Percentiles rank a stretch among this genome's conserved stretches.
Evolutionary conservation across 2,888 invertebrate genomes (phyloP).

Genomic region (Watsonalla binaria): DNA sequence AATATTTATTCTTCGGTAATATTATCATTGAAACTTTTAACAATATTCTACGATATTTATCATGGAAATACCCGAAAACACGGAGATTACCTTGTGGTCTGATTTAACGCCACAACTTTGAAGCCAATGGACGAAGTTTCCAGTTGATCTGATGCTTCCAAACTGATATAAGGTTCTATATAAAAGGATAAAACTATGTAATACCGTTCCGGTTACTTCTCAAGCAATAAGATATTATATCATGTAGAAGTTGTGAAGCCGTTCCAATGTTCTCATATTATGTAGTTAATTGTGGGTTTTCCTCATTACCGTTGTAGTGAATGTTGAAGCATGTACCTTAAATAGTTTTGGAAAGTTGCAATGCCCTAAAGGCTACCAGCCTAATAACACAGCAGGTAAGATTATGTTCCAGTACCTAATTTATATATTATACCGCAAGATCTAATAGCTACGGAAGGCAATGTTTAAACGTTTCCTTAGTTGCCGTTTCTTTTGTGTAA

Average conservation of each 20-base stretch:
- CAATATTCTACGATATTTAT: background rate
- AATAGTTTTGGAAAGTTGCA: constrained; percentile 15
- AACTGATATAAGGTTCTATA: constrained; percentile 37
- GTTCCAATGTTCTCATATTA: background rate
- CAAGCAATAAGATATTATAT: background rate
- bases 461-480: constrained; percentile 52
- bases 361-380: constrained; percentile 30
- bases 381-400: constrained; percentile 35
- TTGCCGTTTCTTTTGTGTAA: constrained; percentile 69
- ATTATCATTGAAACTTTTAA: too few relatives aligned
- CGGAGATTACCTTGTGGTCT: constrained; percentile 32
- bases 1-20: too few relatives aligned
- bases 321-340: constrained; percentile 12
- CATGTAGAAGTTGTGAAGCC: background rate
- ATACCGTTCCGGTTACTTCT: background rate
- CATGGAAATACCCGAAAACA: constrained; percentile 20
- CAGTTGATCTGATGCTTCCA: constrained; percentile 47
- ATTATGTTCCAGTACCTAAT: constrained; percentile 43
- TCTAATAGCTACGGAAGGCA: constrained; percentile 43
- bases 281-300: background rate
- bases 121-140: constrained; percentile 55
- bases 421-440: constrained; percentile 36
- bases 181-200: constrained; percentile 16
- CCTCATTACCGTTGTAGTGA: constrained; percentile 4
- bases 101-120: constrained; percentile 52